A percentile compares a stretch with the other conserved stretches of the same genome.
These are phyloP conservation scores for Pituophis catenifer DNA, from an alignment of 2,113 vertebrate species.

Conservation along the genomic window DNA sequence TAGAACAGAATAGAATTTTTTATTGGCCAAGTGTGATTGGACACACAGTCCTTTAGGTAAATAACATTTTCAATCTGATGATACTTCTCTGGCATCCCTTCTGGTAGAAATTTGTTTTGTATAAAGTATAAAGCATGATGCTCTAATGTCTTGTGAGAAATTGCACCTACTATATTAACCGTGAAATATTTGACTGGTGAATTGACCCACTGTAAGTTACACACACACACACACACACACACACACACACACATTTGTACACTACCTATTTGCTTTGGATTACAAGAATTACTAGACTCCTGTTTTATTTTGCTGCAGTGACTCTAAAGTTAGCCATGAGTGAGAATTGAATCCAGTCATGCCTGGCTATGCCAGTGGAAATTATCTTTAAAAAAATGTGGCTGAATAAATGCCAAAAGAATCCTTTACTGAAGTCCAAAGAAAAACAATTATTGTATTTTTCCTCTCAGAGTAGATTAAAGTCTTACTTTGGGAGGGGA, in stretches of 20 bases:
- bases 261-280: not conserved
- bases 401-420: slow-evolving; percentile 12
- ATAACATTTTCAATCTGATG: not conserved
- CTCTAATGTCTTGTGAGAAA: not conserved
- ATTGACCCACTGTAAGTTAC: not conserved
- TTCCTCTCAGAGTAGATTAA: slow-evolving; percentile 15
- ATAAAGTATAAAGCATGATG: not conserved
- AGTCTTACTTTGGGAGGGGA: not conserved
- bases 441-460: slow-evolving; percentile 21
- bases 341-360: not conserved
- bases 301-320: accelerated
- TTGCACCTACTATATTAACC: not conserved
- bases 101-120: not conserved
- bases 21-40: no score
- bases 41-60: not conserved
- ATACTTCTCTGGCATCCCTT: not conserved
- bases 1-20: no score
- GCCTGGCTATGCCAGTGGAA: not conserved
- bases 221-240: not conserved
- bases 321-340: not conserved
- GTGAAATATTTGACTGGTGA: not conserved
- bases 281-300: not conserved
- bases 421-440: not conserved
- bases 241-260: not conserved
- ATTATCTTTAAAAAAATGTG: not conserved